phyloP scores from a whole-genome alignment of 1,140 invertebrate species.

The Megathymus violae region DNA sequence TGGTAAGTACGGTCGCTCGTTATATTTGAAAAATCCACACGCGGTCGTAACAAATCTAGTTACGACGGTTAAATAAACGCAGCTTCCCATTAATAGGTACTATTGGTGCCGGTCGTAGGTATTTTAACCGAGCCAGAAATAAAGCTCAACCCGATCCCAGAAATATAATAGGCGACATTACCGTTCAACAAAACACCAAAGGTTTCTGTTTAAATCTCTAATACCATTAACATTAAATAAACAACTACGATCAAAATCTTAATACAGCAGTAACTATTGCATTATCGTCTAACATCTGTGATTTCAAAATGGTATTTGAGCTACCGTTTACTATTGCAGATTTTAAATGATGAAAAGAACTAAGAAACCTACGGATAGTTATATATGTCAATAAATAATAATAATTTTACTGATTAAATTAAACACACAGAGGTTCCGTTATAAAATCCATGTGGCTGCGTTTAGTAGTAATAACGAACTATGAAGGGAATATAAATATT shows the following conservation, averaged over 20 bases:
- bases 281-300: no score
- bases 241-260: not conserved
- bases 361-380: no score
- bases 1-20: slow-evolving; percentile 40
- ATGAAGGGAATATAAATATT: slow-evolving; percentile 70
- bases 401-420: not conserved
- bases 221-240: not conserved
- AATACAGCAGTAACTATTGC: no score
- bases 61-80: slow-evolving; percentile 80
- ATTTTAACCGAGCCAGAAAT: slow-evolving; percentile 74
- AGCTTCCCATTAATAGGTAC: slow-evolving; percentile 68
- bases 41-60: slow-evolving; percentile 64
- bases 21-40: slow-evolving; percentile 66
- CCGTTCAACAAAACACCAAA: slow-evolving; percentile 19
- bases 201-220: not conserved
- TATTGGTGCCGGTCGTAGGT: slow-evolving; percentile 58
- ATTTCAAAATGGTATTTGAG: no score
- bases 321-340: no score
- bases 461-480: slow-evolving; percentile 71
- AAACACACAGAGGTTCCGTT: slow-evolving; percentile 3
- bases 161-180: slow-evolving; percentile 34
- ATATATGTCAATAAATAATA: no score
- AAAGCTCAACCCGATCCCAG: slow-evolving; percentile 62
- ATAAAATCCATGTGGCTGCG: slow-evolving; percentile 41
- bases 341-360: no score